Evolutionary conservation across 2,888 invertebrate species (phyloP).

Genomic region (Apeira syringaria): DNA sequence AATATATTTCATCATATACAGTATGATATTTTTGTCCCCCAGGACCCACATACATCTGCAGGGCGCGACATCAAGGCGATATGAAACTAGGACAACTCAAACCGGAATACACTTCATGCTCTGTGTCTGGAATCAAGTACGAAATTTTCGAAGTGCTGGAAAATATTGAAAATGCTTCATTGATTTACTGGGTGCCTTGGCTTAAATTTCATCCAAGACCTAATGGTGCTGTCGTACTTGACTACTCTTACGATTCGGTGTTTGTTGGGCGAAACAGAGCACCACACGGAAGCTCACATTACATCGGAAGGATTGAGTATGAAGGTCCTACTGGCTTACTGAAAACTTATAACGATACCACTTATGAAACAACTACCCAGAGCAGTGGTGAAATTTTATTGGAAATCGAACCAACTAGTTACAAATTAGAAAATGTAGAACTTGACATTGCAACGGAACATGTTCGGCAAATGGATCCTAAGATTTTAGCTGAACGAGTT

Average conservation of each 20-base stretch:
- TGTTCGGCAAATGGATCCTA: conserved; percentile 70
- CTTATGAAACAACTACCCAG: conserved; percentile 74
- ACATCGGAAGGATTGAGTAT: conserved; percentile 88
- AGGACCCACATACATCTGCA: conserved; percentile 88
- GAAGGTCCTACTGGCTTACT: conserved; percentile 87
- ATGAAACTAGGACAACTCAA: conserved; percentile 89
- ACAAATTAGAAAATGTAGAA: conserved; percentile 88
- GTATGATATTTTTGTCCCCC: conserved; percentile 41
- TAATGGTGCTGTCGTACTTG: conserved; percentile 87
- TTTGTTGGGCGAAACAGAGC: conserved; percentile 68
- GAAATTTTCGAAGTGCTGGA: conserved; percentile 88
- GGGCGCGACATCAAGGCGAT: conserved; percentile 87
- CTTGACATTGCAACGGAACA: conserved; percentile 81
- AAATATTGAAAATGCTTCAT: conserved; percentile 90
- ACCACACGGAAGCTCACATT: conserved; percentile 72
- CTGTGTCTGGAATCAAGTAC: conserved; percentile 85
- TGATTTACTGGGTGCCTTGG: conserved; percentile 91
- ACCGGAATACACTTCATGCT: conserved; percentile 84
- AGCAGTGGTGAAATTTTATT: conserved; percentile 90
- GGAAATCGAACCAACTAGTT: conserved; percentile 91
- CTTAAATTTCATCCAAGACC: conserved; percentile 86
- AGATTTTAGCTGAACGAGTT: conserved; percentile 77
- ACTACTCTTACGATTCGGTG: conserved; percentile 61
- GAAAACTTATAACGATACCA: conserved; percentile 86
- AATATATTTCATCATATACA: too few species aligned